Percentiles rank a stretch among this genome's conserved stretches.
Evolutionary conservation across 2,888 invertebrate species (phyloP).

Genomic region (Drosophila meridiana): DNA sequence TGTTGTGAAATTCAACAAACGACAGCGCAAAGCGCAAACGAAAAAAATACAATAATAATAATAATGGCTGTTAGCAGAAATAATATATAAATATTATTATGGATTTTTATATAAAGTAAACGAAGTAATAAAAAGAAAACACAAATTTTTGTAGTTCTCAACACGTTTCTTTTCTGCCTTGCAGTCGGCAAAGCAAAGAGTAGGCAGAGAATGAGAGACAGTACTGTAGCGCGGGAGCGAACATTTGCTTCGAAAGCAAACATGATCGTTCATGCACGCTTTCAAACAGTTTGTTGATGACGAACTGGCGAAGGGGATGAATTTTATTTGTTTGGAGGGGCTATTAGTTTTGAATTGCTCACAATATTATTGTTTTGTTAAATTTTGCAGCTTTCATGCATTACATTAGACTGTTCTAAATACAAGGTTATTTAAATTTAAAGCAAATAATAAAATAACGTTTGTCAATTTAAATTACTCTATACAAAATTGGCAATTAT

Average conservation of each 20-base stretch:
- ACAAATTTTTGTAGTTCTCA: neutral
- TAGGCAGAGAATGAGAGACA: neutral
- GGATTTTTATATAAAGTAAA: neutral
- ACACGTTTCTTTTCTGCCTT: too few relatives aligned
- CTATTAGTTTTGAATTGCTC: neutral
- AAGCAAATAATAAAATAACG: too few relatives aligned
- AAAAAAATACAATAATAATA: neutral
- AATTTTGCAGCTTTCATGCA: neutral
- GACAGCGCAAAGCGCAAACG: constrained; percentile 6
- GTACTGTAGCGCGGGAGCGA: neutral
- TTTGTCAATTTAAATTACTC: too few relatives aligned
- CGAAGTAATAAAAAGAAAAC: neutral
- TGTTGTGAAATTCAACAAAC: constrained; percentile 67
- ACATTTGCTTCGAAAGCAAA: constrained; percentile 30
- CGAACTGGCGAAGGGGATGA: constrained; percentile 5
- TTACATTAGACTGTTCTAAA: neutral
- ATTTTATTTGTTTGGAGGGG: neutral
- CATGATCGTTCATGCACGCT: constrained; percentile 55
- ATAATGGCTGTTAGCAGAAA: neutral
- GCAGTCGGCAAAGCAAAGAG: constrained; percentile 16
- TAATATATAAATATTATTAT: neutral
- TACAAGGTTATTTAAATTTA: too few relatives aligned
- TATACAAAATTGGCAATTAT: neutral
- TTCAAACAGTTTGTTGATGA: neutral
- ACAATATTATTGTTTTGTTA: too few relatives aligned